Percentiles rank a stretch among this genome's conserved stretches.
Evolutionary conservation across 2,113 vertebrate species (phyloP).

Genomic region (Actenoides lindsayi): DNA sequence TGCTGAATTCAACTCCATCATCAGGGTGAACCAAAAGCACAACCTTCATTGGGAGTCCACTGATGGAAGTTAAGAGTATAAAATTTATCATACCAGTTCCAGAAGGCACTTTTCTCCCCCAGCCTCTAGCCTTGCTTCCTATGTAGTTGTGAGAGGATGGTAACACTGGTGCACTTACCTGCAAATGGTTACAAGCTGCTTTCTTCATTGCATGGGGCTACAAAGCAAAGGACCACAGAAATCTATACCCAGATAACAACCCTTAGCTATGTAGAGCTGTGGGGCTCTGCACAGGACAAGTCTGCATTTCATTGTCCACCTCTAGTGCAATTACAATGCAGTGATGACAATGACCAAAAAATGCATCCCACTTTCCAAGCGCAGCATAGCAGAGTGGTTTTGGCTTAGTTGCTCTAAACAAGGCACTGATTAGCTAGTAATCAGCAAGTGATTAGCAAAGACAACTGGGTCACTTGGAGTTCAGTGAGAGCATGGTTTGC

Average conservation of each 20-base stretch:
- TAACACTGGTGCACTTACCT: background rate
- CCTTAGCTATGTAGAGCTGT: background rate
- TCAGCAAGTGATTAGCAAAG: slow-evolving; percentile 77
- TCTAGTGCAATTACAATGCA: background rate
- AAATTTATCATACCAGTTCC: rapidly evolving
- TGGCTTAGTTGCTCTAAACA: slow-evolving; percentile 71
- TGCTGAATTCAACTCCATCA: background rate
- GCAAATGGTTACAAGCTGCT: background rate
- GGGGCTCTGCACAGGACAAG: background rate
- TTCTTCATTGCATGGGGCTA: background rate
- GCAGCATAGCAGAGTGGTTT: slow-evolving; percentile 68
- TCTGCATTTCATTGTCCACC: background rate
- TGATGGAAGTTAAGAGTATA: rapidly evolving
- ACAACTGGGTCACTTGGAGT: slow-evolving; percentile 74
- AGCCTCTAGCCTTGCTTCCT: background rate
- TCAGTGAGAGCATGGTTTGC: slow-evolving; percentile 60
- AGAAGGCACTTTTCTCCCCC: too few species aligned
- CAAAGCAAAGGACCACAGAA: background rate
- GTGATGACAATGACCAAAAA: background rate
- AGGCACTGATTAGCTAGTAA: slow-evolving; percentile 80
- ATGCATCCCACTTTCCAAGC: slow-evolving; percentile 45
- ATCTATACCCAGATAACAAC: background rate
- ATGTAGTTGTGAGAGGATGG: rapidly evolving
- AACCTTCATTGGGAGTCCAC: rapidly evolving
- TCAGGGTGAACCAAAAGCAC: background rate